Evolutionary conservation across 2,113 vertebrate genomes (phyloP), one percentile per base, ranked within the genome.

Genomic region (Coptodon rendalli): DNA sequence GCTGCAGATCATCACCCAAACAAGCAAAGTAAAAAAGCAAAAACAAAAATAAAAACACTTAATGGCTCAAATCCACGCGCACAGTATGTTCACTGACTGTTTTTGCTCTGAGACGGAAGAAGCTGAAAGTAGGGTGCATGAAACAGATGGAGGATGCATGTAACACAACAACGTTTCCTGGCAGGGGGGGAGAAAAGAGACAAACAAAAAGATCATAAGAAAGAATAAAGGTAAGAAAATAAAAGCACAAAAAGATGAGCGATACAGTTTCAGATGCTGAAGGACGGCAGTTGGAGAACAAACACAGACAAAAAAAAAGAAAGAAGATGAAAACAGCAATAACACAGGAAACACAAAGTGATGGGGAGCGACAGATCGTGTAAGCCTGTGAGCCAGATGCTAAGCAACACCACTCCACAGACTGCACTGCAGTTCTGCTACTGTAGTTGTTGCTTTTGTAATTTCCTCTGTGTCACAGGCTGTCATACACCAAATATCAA

Each of bases 101-200:
- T 89, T 89, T 66, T 87, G 85, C 83, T 84, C 22, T 5, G 78
- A 88, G 78, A 85, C 16, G 8, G 76, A 85, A 52, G 80, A 86
- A 83, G 66, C 29, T 87, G 84, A 13, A 56, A 59, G 80, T 73
- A 50, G 68, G 83, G 76, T 85, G 82, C 57, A 87, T 53, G 80
- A 84, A 91, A 84, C 92, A 94, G 92, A 94, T 92, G 89, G 92
- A 94, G 89, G 61, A 84, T n/a, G 63, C 68, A 29, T 89, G 83
- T 56, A 87, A 24, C 81, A 86, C 81, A 81, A 90, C 85, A 80
- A 22, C 2, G 17, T 80, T 80, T 54, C 71, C 85, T 85, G 80
- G 85, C 53, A 0, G 53, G 24, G 63, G 34, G 19, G 22, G 66
- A 19, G 22, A 4, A 48, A 3, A 53, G 31, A 36, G 11, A 45